Conservation (phyloP, 2,113 vertebrate genomes). For the Donacobius atricapilla region DNA sequence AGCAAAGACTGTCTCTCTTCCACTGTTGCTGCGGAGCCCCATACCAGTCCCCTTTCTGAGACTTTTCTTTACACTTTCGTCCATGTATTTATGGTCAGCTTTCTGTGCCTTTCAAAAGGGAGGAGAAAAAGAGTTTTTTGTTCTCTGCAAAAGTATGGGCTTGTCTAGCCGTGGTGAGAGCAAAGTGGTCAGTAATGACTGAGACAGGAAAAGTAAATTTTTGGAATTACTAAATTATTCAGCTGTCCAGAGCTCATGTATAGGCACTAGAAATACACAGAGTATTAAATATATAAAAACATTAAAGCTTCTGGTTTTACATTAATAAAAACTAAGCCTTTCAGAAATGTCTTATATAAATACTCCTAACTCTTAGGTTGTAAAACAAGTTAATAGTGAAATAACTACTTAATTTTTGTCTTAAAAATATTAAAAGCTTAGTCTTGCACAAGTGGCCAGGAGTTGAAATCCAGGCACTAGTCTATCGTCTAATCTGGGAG, state of each 20-base stretch:
- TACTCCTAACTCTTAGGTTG: not conserved
- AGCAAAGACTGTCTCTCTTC: not conserved
- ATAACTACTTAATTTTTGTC: not conserved
- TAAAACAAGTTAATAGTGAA: not conserved
- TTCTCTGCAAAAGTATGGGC: not conserved
- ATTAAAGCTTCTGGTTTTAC: not conserved
- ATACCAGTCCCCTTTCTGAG: not conserved
- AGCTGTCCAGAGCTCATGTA: not conserved
- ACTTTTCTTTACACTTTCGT: not conserved
- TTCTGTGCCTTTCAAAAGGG: not conserved
- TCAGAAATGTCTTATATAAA: not conserved
- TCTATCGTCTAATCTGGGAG: not conserved
- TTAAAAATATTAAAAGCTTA: not conserved
- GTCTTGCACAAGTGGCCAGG: not conserved
- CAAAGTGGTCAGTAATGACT: not conserved
- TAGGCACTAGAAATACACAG: not conserved
- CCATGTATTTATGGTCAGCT: not conserved
- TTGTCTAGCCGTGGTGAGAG: not conserved
- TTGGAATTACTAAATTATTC: not conserved
- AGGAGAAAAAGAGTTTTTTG: not conserved
- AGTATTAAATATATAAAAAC: not conserved
- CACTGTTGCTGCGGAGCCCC: not conserved
- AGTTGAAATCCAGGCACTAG: not conserved
- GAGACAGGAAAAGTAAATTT: not conserved
- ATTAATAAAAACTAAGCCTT: not conserved